Base-by-base conservation (phyloP, 2,113 vertebrate genomes). In the Theristicus caerulescens region DNA sequence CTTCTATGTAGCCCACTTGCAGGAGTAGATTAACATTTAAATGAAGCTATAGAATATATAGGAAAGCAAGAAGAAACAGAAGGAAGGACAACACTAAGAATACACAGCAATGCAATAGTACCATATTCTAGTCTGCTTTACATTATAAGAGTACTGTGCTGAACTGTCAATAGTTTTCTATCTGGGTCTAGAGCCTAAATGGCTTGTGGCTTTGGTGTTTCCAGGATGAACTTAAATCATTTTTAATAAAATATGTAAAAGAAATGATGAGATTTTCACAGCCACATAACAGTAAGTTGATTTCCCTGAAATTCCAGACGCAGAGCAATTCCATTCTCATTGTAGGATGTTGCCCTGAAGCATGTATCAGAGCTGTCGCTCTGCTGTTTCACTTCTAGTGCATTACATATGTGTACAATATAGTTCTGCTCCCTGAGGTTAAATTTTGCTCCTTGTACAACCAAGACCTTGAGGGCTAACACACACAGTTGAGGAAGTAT, bases 261-360 rank as follows among this genome's bases (percentile, higher is more conserved):
- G 82, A 97, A 91, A 95, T 92, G n/a, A 97, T 96, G 88, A 93
- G 74, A 96, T 96, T 98, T 97, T 89, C 90, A 46, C 31, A 26
- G 93, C 52, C 64, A 89, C 3, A 26, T 69, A 94, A 92, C 72
- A 90, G 78, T 61, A 96, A 95, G 55, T 94, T 96, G 91, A 96
- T 97, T 98, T 97, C 82, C 65, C 65, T 96, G 96, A 97, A 98
- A 97, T 97, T 98, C 76, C 67, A 85, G 80, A 90, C 22, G 4
- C 49, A 97, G 88, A 96, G 65, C 89, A 97, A 96, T 96, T 97
- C 86, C 14, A 67, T 61, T 95, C 77, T 94, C 86, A 88, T 71
- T 84, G 74, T 42, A 91, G 18, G 72, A 95, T 94, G 96, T 90
- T 96, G 95, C 97, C 95, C 94, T 77, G 38, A 94, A 96, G 96